Conservation (phyloP, 2,888 invertebrate species). For the Sarcophaga rosellei region DNA sequence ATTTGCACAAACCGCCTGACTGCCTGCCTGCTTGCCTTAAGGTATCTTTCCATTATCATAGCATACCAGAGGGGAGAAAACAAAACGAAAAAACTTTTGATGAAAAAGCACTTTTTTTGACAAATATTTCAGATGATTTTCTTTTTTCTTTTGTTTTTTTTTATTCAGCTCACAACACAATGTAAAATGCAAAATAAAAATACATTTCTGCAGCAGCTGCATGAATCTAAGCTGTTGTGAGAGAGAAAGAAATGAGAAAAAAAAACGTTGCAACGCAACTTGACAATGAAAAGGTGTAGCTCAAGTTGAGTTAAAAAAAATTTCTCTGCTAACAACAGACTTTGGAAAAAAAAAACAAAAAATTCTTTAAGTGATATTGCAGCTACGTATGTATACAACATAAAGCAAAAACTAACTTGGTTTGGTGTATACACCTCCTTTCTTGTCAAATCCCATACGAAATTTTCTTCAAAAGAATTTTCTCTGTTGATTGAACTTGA, state of each 20-base stretch:
- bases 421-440: too few relatives aligned
- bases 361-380: neutral
- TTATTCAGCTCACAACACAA: neutral
- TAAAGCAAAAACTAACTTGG: too few relatives aligned
- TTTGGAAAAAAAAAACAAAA: neutral
- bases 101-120: constrained; percentile 16
- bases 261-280: neutral
- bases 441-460: too few relatives aligned
- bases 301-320: constrained; percentile 13
- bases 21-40: neutral
- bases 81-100: constrained; percentile 24
- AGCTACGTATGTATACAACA: too few relatives aligned
- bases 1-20: neutral
- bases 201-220: constrained; percentile 19
- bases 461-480: too few relatives aligned
- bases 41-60: constrained; percentile 7
- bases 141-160: constrained; percentile 18
- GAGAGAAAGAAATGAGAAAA: neutral
- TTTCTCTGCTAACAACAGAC: neutral
- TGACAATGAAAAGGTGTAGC: constrained; percentile 9
- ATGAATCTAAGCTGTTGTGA: neutral
- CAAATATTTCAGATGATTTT: constrained; percentile 14
- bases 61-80: neutral
- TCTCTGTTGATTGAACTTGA: too few relatives aligned
- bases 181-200: constrained; percentile 26